phyloP scores from a whole-genome alignment of 1,140 invertebrate genomes.

The Anoplolepis gracilipes region DNA sequence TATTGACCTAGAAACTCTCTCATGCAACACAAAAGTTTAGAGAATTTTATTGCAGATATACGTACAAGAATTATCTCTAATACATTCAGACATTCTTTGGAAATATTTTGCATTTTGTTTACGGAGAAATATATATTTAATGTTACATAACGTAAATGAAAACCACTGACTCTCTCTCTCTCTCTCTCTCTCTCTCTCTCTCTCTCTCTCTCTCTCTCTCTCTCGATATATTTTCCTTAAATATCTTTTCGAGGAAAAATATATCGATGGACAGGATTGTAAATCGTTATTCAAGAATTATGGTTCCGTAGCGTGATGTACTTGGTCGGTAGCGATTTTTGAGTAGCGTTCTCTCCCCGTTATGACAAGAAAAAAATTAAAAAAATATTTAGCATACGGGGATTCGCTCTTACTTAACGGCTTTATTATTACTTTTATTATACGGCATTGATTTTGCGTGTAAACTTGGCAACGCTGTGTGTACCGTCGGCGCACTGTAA shows the following conservation, averaged over 20 bases:
- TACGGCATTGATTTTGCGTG: slow-evolving; percentile 59
- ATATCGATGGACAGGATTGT: not conserved
- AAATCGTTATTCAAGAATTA: not conserved
- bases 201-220: no score
- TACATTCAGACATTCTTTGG: not conserved
- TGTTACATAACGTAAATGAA: not conserved
- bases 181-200: no score
- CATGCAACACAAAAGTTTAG: not conserved
- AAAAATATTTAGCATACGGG: slow-evolving; percentile 13
- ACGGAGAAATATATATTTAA: not conserved
- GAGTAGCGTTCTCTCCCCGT: not conserved
- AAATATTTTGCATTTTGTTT: not conserved
- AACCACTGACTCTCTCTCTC: not conserved
- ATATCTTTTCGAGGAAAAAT: not conserved
- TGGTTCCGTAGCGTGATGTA: not conserved
- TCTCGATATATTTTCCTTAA: not conserved
- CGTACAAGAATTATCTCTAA: not conserved
- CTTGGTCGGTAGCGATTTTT: not conserved
- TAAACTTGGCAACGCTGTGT: slow-evolving; percentile 61
- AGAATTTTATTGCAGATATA: not conserved
- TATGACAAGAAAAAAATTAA: not conserved
- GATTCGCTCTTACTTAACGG: slow-evolving; percentile 35
- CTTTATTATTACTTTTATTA: slow-evolving; percentile 58
- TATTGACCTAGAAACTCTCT: slow-evolving; percentile 26
- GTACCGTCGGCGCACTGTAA: slow-evolving; percentile 43